Evolutionary conservation across 1,140 invertebrate species (phyloP).

Genomic region (Scaptomyza montana): DNA sequence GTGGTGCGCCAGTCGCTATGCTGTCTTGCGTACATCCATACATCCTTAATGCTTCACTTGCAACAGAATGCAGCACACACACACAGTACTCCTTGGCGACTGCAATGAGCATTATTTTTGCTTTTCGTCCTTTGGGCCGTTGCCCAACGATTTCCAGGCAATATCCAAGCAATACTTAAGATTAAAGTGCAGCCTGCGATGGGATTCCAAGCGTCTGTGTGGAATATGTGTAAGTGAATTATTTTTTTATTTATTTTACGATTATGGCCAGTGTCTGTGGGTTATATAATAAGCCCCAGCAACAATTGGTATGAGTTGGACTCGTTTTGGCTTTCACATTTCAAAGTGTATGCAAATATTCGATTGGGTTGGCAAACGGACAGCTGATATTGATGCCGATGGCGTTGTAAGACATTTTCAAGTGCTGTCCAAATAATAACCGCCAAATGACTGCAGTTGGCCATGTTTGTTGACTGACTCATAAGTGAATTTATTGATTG

Average conservation of each 20-base stretch:
- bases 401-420: conserved; percentile 25
- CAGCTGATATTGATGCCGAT: conserved; percentile 57
- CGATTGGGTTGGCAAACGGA: conserved; percentile 46
- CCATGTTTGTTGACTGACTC: conserved; percentile 2
- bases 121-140: conserved; percentile 9
- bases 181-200: conserved; percentile 29
- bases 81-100: conserved; percentile 39
- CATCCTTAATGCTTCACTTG: conserved; percentile 34
- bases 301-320: background rate
- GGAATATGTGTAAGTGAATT: conserved; percentile 44
- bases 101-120: background rate
- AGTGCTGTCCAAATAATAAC: conserved; percentile 52
- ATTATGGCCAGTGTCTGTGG: conserved; percentile 55
- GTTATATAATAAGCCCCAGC: conserved; percentile 43
- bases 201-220: background rate
- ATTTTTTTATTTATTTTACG: conserved; percentile 60
- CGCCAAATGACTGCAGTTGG: conserved; percentile 16
- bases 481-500: conserved; percentile 44
- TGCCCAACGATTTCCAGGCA: conserved; percentile 16
- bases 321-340: conserved; percentile 64
- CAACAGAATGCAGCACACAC: conserved; percentile 2
- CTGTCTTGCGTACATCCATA: conserved; percentile 29
- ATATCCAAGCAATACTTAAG: conserved; percentile 12
- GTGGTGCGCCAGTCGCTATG: conserved; percentile 17
- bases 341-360: conserved; percentile 74